Evolutionary conservation across 1,140 invertebrate genomes (phyloP).

Genomic region (Orussus abietinus): DNA sequence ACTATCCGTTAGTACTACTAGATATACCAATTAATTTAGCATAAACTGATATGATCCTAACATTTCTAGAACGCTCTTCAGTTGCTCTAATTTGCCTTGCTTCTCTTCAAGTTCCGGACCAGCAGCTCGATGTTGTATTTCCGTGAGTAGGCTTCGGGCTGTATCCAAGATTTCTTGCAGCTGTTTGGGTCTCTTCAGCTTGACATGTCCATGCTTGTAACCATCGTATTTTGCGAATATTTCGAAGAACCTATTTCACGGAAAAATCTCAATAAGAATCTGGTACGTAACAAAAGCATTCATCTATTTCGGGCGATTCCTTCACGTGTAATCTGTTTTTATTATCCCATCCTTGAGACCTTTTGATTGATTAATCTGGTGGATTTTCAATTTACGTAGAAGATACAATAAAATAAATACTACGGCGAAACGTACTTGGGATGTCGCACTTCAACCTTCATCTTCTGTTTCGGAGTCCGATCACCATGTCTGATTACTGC

Average conservation of each 20-base stretch:
- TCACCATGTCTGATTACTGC: slow-evolving; percentile 99
- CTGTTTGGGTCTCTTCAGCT: slow-evolving; percentile 96
- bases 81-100: slow-evolving; percentile 93
- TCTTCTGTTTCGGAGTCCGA: slow-evolving; percentile 99
- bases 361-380: too few species aligned
- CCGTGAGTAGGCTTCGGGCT: slow-evolving; percentile 78
- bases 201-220: slow-evolving; percentile 92
- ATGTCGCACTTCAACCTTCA: slow-evolving; percentile 99
- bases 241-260: slow-evolving; percentile 83
- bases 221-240: slow-evolving; percentile 98
- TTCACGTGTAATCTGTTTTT: too few species aligned
- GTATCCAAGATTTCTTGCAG: slow-evolving; percentile 97
- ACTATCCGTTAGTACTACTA: slow-evolving; percentile 4
- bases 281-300: background rate
- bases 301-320: slow-evolving; percentile 4
- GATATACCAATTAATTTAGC: slow-evolving; percentile 9
- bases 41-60: slow-evolving; percentile 51
- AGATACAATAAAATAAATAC: too few species aligned
- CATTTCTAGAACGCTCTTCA: slow-evolving; percentile 99
- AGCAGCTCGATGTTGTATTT: slow-evolving; percentile 79
- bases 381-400: too few species aligned
- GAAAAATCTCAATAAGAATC: slow-evolving; percentile 15
- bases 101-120: slow-evolving; percentile 95
- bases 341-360: too few species aligned
- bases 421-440: slow-evolving; percentile 69